Conservation (phyloP, 2,888 invertebrate genomes). For the Platycheirus albimanus region DNA sequence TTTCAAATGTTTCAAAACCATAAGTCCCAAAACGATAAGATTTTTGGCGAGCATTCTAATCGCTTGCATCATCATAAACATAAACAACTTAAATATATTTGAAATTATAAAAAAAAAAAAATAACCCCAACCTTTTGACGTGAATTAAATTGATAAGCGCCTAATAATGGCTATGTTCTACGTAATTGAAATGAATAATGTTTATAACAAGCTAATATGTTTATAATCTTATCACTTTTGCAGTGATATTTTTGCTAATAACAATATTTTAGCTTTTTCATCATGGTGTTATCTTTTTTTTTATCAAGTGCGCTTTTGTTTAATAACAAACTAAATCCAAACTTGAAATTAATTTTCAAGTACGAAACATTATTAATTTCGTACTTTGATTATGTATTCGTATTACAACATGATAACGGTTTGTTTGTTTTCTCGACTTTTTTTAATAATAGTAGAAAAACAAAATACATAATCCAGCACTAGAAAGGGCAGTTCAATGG, state of each 20-base stretch:
- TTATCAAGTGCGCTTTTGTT: slow-evolving; percentile 18
- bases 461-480: too few relatives aligned
- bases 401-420: not conserved
- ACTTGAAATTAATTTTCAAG: slow-evolving; percentile 13
- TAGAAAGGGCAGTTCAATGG: too few relatives aligned
- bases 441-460: not conserved
- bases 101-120: too few relatives aligned
- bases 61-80: too few relatives aligned
- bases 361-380: not conserved
- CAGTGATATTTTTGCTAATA: not conserved
- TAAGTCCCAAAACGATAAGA: too few relatives aligned
- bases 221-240: not conserved
- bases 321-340: slow-evolving; percentile 34
- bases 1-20: too few relatives aligned
- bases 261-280: not conserved
- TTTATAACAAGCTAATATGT: not conserved
- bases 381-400: too few relatives aligned
- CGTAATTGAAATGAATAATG: not conserved
- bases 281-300: not conserved
- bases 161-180: not conserved
- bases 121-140: slow-evolving; percentile 11
- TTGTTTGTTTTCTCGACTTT: slow-evolving; percentile 20
- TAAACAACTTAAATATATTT: too few relatives aligned
- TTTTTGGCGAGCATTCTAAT: too few relatives aligned
- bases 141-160: not conserved